Percentiles rank a stretch among this genome's conserved stretches.
Conservation (phyloP, 2,113 vertebrate genomes). For the Scomber colias region DNA sequence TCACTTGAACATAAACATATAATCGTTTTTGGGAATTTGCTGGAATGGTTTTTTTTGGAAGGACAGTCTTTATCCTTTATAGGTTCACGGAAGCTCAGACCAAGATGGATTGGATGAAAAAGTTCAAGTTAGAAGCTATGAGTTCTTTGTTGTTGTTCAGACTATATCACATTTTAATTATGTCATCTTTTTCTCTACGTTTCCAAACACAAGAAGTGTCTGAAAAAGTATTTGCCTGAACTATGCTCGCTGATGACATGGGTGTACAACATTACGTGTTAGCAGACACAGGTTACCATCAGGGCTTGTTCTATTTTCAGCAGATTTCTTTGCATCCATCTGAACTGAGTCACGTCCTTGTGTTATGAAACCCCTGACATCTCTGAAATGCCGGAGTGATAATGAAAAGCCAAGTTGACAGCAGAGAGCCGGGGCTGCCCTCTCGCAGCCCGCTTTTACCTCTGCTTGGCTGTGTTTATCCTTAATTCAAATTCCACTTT, state of each 20-base stretch:
- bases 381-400: constrained; percentile 55
- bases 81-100: background rate
- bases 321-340: constrained; percentile 47
- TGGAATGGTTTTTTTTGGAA: no score
- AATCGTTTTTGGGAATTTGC: no score
- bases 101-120: background rate
- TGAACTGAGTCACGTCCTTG: constrained; percentile 41
- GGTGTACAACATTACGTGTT: background rate
- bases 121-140: no score
- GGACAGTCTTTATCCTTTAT: background rate
- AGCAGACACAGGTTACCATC: constrained; percentile 16
- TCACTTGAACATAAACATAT: no score
- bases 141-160: background rate
- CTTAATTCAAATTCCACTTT: constrained; percentile 49
- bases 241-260: background rate
- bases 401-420: constrained; percentile 70
- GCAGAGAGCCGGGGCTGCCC: constrained; percentile 45
- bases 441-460: constrained; percentile 45
- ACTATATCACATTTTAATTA: background rate
- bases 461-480: constrained; percentile 33
- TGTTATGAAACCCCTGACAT: constrained; percentile 61
- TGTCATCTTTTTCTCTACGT: background rate
- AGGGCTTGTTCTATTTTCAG: constrained; percentile 16
- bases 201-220: background rate
- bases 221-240: background rate